These are phyloP conservation scores for Aphrophora alni DNA, from an alignment of 2,888 invertebrate species.

Conservation along the genomic window DNA sequence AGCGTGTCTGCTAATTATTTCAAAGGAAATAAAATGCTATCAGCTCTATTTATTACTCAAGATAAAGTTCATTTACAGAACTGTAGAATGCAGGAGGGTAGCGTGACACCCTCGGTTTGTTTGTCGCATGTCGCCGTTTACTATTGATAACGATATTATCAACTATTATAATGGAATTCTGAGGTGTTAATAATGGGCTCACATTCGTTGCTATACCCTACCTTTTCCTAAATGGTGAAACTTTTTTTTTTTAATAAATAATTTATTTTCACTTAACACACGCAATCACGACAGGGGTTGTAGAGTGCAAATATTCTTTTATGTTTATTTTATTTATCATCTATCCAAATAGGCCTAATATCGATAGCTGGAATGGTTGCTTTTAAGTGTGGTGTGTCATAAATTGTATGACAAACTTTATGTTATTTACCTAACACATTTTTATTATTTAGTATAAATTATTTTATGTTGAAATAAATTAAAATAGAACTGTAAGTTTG, in stretches of 20 bases:
- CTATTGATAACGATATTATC: conserved; percentile 2
- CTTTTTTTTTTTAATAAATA: background rate
- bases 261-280: background rate
- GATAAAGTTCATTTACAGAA: conserved; percentile 6
- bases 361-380: no score
- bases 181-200: conserved; percentile 6
- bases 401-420: no score
- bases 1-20: background rate
- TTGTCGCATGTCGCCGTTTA: background rate
- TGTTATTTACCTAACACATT: no score
- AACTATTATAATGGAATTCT: background rate
- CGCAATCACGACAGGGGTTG: background rate
- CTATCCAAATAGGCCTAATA: background rate
- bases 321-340: background rate
- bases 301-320: background rate
- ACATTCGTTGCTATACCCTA: background rate
- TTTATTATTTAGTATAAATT: no score
- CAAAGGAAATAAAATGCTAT: background rate
- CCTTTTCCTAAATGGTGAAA: background rate
- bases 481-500: no score
- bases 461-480: no score
- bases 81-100: background rate
- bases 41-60: background rate
- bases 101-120: background rate
- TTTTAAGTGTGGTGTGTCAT: no score